These are phyloP conservation scores for Sericinus montela DNA, from an alignment of 2,888 invertebrate species.

Conservation along the genomic window DNA sequence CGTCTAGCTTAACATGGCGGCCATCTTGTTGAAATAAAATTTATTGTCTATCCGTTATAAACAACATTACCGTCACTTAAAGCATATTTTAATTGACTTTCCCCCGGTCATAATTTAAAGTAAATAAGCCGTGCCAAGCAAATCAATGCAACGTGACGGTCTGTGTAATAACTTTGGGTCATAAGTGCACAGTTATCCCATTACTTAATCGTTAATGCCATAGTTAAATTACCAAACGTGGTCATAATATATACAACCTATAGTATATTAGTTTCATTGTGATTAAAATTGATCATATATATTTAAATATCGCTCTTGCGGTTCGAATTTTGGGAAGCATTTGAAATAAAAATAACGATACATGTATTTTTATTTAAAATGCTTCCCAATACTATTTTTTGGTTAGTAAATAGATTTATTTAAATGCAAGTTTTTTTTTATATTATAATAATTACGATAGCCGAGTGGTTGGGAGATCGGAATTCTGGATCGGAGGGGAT, in stretches of 20 bases:
- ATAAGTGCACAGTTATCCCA: slow-evolving; percentile 6
- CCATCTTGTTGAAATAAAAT: slow-evolving; percentile 1
- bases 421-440: too few relatives aligned
- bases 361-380: too few relatives aligned
- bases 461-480: too few relatives aligned
- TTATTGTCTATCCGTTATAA: slow-evolving; percentile 4
- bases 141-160: slow-evolving; percentile 11
- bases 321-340: too few relatives aligned
- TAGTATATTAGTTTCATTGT: slow-evolving; percentile 4
- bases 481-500: too few relatives aligned
- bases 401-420: too few relatives aligned
- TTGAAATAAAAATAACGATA: too few relatives aligned
- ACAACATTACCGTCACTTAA: background rate
- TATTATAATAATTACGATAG: too few relatives aligned
- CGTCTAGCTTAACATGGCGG: background rate
- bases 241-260: slow-evolving; percentile 3
- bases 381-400: too few relatives aligned
- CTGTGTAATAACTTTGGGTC: background rate
- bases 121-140: slow-evolving; percentile 9
- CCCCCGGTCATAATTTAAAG: background rate
- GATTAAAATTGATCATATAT: background rate
- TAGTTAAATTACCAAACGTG: slow-evolving; percentile 1
- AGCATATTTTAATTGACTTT: slow-evolving; percentile 12
- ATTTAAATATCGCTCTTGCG: too few relatives aligned
- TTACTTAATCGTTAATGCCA: background rate